Evolutionary conservation across 1,140 invertebrate species (phyloP), one percentile per base, ranked within the genome.

Genomic region (Drosophila takahashii): DNA sequence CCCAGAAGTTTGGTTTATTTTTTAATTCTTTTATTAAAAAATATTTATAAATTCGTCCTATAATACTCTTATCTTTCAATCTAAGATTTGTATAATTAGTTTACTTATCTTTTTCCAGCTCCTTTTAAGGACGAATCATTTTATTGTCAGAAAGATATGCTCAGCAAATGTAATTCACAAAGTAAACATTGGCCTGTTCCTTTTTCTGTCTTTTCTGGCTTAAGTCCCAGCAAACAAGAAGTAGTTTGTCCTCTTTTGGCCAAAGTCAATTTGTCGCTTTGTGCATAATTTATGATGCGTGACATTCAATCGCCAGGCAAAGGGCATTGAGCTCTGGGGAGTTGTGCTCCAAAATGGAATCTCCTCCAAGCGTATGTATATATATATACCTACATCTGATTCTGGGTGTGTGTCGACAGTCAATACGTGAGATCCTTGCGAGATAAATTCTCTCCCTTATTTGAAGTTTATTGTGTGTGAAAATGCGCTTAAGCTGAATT

Each of bases 231-330:
- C 60, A 64, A 65, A 67, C 45, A 52, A 74, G 65, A 54, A 74
- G 51, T 80, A 76, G 59, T 84, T 67, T 74, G 54, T 67, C 50
- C 58, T 59, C 41, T 56, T 56, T 45, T 50, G 48, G 57, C 52
- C 54, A 81, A 86, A 85, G 81, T 89, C 83, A 89, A 87, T 62
- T 75, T 87, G 85, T 75, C 60, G 83, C 77, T 75, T 76, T 79
- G 75, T 89, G 83, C 84, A 89, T 89, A 90, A 90, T 90, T 90
- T 86, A 90, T 90, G 86, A 86, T 69, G 86, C 81, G 81, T 90
- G 86, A 90, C 86, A 90, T 90, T 90, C 86, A 90, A 90, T 86
- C 78, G 75, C 45, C 75, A 47, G 56, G 66, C 60, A 72, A 79
- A 81, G 60, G 70, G 59, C 77, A 86, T 74, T 73, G 47, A 62